Base-by-base conservation (phyloP, 2,888 invertebrate species). In the Didymodactylos carnosus region DNA sequence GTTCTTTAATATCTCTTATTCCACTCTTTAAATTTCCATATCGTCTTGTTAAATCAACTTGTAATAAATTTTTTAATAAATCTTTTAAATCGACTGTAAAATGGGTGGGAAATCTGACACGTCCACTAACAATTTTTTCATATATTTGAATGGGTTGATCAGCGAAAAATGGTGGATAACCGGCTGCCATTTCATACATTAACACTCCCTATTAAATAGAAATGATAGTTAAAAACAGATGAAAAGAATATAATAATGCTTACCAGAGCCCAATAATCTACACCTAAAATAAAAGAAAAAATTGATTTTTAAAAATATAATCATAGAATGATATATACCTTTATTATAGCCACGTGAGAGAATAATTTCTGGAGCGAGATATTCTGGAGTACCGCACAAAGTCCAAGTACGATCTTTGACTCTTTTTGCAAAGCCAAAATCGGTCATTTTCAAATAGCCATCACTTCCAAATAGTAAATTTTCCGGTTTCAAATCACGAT, bases 111-210 rank as follows among this genome's bases (percentile, higher is more conserved):
- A 95, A 98, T 78, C 97, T 90, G 76, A 87, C 94, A 86, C 95
- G 98, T 79, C 98, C 98, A 72, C 93, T 93, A 14, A 99, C 98
- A 80, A 99, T 99, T 86, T 98, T 98, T 85, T 99, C 98, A 84
- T 99, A 99, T 81, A 99, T 99, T 85, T 98, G 97, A 78, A 98
- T 98, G 35, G 98, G 98, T 83, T 99, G 97, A 84, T 99, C 98
- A 78, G 98, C 98, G 83, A 97, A 99, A 87, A 99, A 99, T 7
- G 98, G 98, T 77, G 98, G 97, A 85, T 97, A 98, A 25, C 98
- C 98, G 73, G 83, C 83, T 76, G 83, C 82, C 83, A 83, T 83
- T 80, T 84, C 83, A 80, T 83, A 84, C 71, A 83, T 82, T 51
- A 14, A 35, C 7, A 2, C 7, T 19, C 8, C 8, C 23, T 13